Conservation (phyloP, 2,113 vertebrate species). For the Ictalurus punctatus region DNA sequence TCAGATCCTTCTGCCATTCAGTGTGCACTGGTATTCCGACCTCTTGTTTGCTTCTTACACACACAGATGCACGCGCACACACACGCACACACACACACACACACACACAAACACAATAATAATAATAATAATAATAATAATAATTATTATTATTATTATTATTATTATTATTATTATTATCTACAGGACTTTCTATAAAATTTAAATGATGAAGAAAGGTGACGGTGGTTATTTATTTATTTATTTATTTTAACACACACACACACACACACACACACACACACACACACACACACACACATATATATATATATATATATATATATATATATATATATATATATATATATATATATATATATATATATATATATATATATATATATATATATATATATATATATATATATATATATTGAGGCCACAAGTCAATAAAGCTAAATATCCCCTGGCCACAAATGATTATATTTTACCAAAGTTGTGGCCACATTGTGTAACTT, state of each 20-base stretch:
- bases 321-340: no score
- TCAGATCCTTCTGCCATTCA: constrained; percentile 42
- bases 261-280: no score
- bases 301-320: no score
- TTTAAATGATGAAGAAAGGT: neutral
- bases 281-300: no score
- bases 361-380: no score
- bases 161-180: neutral
- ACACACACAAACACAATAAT: neutral
- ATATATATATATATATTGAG: neutral
- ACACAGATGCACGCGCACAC: neutral
- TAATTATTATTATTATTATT: neutral
- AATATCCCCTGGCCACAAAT: neutral
- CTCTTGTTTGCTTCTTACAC: constrained; percentile 13
- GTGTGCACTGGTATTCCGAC: neutral
- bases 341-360: no score
- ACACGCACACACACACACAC: constrained; percentile 13
- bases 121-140: no score
- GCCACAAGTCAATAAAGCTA: neutral
- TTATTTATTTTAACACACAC: no score
- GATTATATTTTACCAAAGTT: neutral
- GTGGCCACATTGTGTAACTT: neutral
- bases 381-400: neutral
- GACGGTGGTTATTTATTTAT: neutral
- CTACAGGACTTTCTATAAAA: neutral